These are phyloP conservation scores for Chesias legatella DNA, from an alignment of 2,888 invertebrate genomes.

Conservation along the genomic window DNA sequence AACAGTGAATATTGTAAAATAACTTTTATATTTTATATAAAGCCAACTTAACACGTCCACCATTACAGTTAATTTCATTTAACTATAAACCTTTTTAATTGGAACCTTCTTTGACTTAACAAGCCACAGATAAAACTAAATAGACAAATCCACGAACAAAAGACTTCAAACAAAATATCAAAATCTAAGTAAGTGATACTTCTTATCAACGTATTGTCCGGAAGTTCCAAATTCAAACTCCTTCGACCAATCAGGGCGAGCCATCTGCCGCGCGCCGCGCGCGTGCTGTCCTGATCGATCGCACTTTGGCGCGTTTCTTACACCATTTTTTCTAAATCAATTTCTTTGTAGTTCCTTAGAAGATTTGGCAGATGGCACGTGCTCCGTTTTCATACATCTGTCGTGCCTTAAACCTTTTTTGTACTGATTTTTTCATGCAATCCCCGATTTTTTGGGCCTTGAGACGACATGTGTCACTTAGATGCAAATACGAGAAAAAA, in stretches of 20 bases:
- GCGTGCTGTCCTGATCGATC: conserved; percentile 70
- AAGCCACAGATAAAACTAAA: too few species aligned
- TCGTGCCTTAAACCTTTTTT: conserved; percentile 65
- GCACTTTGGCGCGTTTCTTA: conserved; percentile 31
- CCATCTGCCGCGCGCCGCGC: conserved; percentile 74
- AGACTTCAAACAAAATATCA: not conserved
- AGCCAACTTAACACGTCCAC: too few species aligned
- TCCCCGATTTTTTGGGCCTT: conserved; percentile 45
- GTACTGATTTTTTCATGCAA: conserved; percentile 47
- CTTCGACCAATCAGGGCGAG: conserved; percentile 63
- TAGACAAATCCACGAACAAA: too few species aligned
- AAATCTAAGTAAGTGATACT: conserved; percentile 37
- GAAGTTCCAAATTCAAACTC: conserved; percentile 68
- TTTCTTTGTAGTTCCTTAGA: conserved; percentile 58
- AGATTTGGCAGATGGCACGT: conserved; percentile 81
- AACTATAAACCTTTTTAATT: too few species aligned
- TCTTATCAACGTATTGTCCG: conserved; percentile 69
- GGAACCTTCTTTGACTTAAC: too few species aligned
- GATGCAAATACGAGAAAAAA: conserved; percentile 76
- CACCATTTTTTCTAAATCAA: conserved; percentile 53
- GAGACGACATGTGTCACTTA: conserved; percentile 66
- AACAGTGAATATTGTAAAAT: too few species aligned
- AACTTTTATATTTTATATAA: too few species aligned
- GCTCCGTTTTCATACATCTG: conserved; percentile 72
- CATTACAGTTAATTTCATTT: too few species aligned